Conservation (phyloP, 2,797 vertebrate genomes). For the Anabas testudineus region DNA sequence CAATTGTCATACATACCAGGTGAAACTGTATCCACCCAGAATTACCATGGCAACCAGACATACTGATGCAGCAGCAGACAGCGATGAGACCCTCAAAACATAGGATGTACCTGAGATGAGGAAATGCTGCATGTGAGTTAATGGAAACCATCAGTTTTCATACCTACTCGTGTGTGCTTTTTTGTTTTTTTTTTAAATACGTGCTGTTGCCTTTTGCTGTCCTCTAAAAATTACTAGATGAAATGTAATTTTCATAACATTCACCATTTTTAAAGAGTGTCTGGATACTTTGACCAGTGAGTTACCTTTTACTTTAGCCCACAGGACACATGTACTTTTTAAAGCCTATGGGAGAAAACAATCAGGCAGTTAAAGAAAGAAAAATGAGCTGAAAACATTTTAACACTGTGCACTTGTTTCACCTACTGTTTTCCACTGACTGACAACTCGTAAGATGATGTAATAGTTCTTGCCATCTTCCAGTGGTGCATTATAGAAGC, state of each 20-base stretch:
- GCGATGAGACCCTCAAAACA: conserved; percentile 66
- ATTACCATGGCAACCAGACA: conserved; percentile 59
- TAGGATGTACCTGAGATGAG: conserved; percentile 73
- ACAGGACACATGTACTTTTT: conserved; percentile 82
- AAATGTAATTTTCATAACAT: neutral
- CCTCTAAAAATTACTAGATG: neutral
- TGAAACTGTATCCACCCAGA: conserved; percentile 64
- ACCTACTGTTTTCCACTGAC: conserved; percentile 91
- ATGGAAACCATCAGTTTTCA: neutral
- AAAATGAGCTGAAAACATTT: neutral
- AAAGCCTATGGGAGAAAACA: conserved; percentile 66
- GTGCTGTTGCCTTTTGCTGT: neutral
- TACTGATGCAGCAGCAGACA: conserved; percentile 67
- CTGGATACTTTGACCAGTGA: neutral
- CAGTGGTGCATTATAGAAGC: conserved; percentile 91
- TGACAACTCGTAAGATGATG: conserved; percentile 89
- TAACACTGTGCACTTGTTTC: neutral
- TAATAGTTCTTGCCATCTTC: conserved; percentile 88
- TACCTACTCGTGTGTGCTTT: neutral
- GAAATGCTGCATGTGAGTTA: neutral
- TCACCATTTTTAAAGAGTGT: neutral
- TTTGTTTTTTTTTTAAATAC: conserved; percentile 1
- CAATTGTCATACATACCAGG: conserved; percentile 59
- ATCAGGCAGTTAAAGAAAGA: conserved; percentile 1
- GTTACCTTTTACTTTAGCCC: conserved; percentile 84